A percentile compares a stretch with the other conserved stretches of the same genome.
Evolutionary conservation across 2,888 invertebrate genomes (phyloP).

Genomic region (Drosophila incognita): DNA sequence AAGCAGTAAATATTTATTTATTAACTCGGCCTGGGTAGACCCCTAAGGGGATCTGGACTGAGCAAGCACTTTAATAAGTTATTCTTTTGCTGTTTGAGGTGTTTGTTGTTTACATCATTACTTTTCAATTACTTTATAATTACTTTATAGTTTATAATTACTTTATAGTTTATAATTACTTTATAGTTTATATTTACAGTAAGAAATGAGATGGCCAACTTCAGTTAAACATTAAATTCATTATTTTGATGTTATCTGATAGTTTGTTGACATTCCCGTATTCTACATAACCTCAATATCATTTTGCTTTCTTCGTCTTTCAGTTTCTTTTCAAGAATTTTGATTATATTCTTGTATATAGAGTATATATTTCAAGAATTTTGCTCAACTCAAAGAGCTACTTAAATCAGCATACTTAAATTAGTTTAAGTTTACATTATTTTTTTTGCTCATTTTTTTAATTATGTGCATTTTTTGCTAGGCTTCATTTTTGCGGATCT

Average conservation of each 20-base stretch:
- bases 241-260: neutral
- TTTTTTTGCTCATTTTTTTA: neutral
- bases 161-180: no score
- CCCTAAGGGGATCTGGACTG: constrained; percentile 1
- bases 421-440: neutral
- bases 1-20: constrained; percentile 17
- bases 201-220: no score
- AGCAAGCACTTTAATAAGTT: neutral
- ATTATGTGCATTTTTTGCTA: neutral
- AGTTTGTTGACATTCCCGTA: neutral
- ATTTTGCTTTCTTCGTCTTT: neutral
- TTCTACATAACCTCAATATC: no score
- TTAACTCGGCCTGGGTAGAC: neutral
- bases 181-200: no score
- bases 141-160: neutral
- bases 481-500: neutral
- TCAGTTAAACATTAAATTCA: neutral
- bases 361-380: neutral
- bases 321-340: neutral
- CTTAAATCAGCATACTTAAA: neutral
- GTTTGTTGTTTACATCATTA: neutral
- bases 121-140: neutral
- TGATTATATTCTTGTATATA: no score
- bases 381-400: neutral
- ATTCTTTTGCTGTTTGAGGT: neutral